Evolutionary conservation across 1,140 invertebrate species (phyloP).

Genomic region (Leucophenga varia): DNA sequence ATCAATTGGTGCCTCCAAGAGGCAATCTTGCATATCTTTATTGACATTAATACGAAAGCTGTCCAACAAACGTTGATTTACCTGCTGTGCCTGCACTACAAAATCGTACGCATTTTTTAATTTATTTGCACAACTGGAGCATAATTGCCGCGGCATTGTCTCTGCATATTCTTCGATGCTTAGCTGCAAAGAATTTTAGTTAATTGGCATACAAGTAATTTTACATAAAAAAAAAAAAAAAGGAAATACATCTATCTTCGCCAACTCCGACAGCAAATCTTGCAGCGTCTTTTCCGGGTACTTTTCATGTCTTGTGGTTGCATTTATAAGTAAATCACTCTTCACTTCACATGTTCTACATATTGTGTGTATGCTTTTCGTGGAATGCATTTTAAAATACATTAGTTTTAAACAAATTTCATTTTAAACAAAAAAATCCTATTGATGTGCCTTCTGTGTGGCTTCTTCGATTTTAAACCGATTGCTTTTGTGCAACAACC

Average conservation of each 20-base stretch:
- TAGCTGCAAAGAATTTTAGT: slow-evolving; percentile 5
- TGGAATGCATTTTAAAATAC: not conserved
- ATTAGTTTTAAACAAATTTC: not conserved
- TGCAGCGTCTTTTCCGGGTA: slow-evolving; percentile 21
- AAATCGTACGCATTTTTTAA: slow-evolving; percentile 31
- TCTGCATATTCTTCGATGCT: slow-evolving; percentile 17
- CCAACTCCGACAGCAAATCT: slow-evolving; percentile 31
- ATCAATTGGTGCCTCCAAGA: slow-evolving; percentile 34
- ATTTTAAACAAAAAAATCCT: no score
- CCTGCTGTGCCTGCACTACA: slow-evolving; percentile 27
- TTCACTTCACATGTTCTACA: slow-evolving; percentile 36
- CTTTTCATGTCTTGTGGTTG: slow-evolving; percentile 19
- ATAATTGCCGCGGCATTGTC: slow-evolving; percentile 31
- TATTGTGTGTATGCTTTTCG: slow-evolving; percentile 24
- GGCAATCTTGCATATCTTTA: slow-evolving; percentile 18
- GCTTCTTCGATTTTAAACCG: no score
- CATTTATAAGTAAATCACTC: slow-evolving; percentile 13
- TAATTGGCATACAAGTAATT: not conserved
- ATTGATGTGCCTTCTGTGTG: no score
- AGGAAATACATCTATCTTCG: slow-evolving; percentile 31
- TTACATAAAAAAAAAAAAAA: not conserved
- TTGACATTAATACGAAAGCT: no score
- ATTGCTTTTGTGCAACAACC: not conserved
- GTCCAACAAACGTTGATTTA: slow-evolving; percentile 24
- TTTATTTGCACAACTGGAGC: slow-evolving; percentile 18